These are phyloP conservation scores for Lycophotia porphyrea DNA, from an alignment of 2,888 invertebrate genomes.

Conservation along the genomic window DNA sequence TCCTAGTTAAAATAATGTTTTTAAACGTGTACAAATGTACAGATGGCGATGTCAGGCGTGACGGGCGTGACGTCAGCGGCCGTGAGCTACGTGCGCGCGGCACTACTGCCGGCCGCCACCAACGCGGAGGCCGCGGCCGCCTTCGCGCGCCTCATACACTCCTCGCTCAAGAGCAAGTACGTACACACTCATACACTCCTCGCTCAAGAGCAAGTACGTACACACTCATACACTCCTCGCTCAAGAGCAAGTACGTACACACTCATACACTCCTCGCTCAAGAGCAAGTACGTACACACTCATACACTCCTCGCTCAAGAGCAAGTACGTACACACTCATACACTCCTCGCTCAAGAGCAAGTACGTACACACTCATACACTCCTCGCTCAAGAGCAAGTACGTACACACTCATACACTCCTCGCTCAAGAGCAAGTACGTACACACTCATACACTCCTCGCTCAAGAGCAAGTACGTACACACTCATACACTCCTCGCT, in stretches of 20 bases:
- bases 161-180: constrained; percentile 94
- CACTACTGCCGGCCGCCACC: constrained; percentile 96
- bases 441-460: constrained; percentile 96
- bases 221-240: constrained; percentile 97
- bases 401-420: constrained; percentile 95
- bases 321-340: constrained; percentile 92
- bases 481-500: constrained; percentile 97
- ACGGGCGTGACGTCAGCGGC: constrained; percentile 97
- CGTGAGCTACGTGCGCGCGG: constrained; percentile 97
- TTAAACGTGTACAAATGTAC: not conserved
- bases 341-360: constrained; percentile 96
- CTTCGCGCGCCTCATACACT: constrained; percentile 98
- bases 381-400: constrained; percentile 95
- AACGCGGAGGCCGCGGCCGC: constrained; percentile 99
- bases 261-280: constrained; percentile 98
- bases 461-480: constrained; percentile 91
- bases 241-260: constrained; percentile 91
- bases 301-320: constrained; percentile 98
- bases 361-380: constrained; percentile 94
- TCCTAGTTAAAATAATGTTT: not conserved
- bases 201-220: constrained; percentile 92
- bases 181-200: constrained; percentile 91
- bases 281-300: constrained; percentile 91
- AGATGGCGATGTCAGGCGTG: constrained; percentile 98
- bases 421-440: constrained; percentile 93